Evolutionary conservation across 2,888 invertebrate species (phyloP), one percentile per base, ranked within the genome.

Genomic region (Mechanitis mazaeus): DNA sequence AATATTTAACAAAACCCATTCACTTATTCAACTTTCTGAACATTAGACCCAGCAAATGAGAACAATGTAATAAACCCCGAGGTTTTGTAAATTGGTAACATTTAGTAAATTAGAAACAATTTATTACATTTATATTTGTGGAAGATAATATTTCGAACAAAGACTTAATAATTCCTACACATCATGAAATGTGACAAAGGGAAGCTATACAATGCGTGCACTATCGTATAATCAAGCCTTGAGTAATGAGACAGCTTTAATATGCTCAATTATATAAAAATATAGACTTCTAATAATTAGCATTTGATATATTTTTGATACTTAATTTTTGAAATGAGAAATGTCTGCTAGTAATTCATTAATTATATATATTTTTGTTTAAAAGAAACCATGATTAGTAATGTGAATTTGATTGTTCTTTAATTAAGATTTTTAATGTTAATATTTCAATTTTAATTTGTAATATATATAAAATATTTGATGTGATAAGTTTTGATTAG

Each of bases 141-240:
- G n/a, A 35, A 35, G 54, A 54, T 54, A 38, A n/a, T n/a, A 54
- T 33, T 33, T 35, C 20, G 38, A 59, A 59, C 63, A 65, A 61
- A 60, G 64, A 66, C 61, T 65, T 66, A 68, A 66, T 68, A 70
- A 73, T 70, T 71, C 65, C 61, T 64, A 67, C 63, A 64, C 60
- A 64, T 65, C 68, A 70, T 73, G 70, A 74, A 75, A 75, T 71
- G 69, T 70, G 78, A 80, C 82, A 82, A 83, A 78, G 71, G 72
- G 67, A 71, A 67, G 72, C 68, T 71, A 71, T 68, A 77, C 77
- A 78, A 78, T 77, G 78, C 82, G 78, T 82, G 78, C 76, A 72
- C 75, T 81, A 81, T 83, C 80, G 80, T 75, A 68, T 77, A 77
- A 83, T 83, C 73, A 66, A 66, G 64, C 65, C 50, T 79, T 75